A percentile compares a stretch with the other conserved stretches of the same genome.
Conservation (phyloP, 2,888 invertebrate species). For the Pristionchus maxplancki region DNA sequence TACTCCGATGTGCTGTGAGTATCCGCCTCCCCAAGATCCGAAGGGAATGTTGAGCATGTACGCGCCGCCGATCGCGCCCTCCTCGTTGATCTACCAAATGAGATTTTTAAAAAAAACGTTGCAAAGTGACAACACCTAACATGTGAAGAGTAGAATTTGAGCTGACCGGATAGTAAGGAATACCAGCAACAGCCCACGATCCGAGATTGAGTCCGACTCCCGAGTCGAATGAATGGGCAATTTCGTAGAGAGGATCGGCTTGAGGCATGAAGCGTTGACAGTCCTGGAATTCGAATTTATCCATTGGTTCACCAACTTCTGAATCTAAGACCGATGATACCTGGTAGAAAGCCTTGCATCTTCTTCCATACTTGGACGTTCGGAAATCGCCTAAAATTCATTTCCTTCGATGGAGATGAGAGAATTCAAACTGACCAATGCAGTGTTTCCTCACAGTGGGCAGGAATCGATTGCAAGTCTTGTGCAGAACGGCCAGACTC, state of each 20-base stretch:
- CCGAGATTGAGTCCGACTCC: constrained; percentile 68
- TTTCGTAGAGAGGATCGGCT: constrained; percentile 67
- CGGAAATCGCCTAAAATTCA: constrained; percentile 15
- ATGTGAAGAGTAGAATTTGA: not conserved
- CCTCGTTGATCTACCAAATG: constrained; percentile 55
- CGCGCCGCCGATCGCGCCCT: constrained; percentile 69
- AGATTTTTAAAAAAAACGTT: no score
- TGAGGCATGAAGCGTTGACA: constrained; percentile 69
- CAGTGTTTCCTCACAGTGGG: constrained; percentile 66
- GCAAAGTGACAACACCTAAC: no score
- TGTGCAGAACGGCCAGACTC: constrained; percentile 11
- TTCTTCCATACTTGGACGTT: constrained; percentile 56
- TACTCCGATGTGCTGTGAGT: constrained; percentile 69
- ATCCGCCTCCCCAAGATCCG: constrained; percentile 75
- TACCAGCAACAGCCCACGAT: constrained; percentile 71
- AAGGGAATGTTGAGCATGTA: constrained; percentile 67
- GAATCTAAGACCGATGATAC: constrained; percentile 32
- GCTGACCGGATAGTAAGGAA: constrained; percentile 73
- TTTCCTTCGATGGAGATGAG: constrained; percentile 56
- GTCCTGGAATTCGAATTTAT: constrained; percentile 62
- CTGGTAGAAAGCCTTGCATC: constrained; percentile 70
- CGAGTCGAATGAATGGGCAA: constrained; percentile 47
- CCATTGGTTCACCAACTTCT: no score
- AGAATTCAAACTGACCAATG: constrained; percentile 14
- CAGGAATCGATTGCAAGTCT: constrained; percentile 54